phyloP scores from a whole-genome alignment of 1,140 invertebrate species.

The Drosophila erecta region DNA sequence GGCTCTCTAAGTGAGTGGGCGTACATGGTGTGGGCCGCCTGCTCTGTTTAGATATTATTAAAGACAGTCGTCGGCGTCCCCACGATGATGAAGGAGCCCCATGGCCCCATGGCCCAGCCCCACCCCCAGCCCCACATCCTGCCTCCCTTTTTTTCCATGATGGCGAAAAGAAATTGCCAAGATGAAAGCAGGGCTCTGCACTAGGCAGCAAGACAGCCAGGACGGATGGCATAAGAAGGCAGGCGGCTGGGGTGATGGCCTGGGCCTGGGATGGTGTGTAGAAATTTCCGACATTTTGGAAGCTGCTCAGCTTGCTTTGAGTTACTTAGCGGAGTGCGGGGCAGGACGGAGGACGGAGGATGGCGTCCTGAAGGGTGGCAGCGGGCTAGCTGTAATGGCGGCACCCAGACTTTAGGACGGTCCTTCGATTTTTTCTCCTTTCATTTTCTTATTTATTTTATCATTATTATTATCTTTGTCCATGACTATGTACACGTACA shows the following conservation, averaged over 20 bases:
- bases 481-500: constrained; percentile 64
- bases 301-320: constrained; percentile 78
- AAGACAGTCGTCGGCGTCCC: constrained; percentile 57
- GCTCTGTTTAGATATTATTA: constrained; percentile 71
- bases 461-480: constrained; percentile 83
- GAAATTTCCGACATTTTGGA: constrained; percentile 81
- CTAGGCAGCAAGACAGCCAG: constrained; percentile 50
- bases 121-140: background rate
- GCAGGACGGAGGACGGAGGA: background rate
- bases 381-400: constrained; percentile 8
- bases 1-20: background rate
- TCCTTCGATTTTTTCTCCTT: constrained; percentile 46
- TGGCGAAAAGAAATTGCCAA: constrained; percentile 80
- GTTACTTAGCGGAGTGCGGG: constrained; percentile 50
- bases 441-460: constrained; percentile 81
- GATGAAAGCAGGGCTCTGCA: constrained; percentile 64
- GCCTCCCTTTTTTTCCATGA: constrained; percentile 2
- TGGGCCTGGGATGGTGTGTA: constrained; percentile 43
- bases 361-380: background rate
- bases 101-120: background rate
- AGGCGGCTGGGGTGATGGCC: background rate
- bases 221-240: background rate
- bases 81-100: constrained; percentile 14
- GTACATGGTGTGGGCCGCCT: background rate
- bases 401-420: constrained; percentile 22